Base-by-base conservation (phyloP, 1,140 invertebrate genomes). In the Tetramorium alpestre region DNA sequence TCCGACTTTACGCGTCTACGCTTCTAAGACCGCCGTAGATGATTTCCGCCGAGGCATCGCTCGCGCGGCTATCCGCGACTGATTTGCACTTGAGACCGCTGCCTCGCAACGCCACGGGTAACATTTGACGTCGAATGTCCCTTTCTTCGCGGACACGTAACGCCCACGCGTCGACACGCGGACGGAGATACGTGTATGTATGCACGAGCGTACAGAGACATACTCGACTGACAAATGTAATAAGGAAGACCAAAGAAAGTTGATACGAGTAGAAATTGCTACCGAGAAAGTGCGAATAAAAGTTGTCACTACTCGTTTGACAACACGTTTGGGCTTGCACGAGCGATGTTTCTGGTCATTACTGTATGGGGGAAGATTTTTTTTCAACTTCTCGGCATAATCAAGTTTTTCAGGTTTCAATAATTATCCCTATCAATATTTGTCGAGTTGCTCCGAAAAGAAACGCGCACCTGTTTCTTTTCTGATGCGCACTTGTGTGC, bases 261-360 rank as follows among this genome's bases (percentile, higher is more conserved):
- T 81, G 33, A 67, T 41, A 18, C 25, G 6, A 5, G 10, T 69
- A 78, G 54, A 65, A 65, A 65, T 62, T 65, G 18, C 60, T 65
- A 65, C 76, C 49, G 76, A 78, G 22, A 69, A 49, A 49, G 65
- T 47, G 3, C 18, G 18, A 77, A 78, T 77, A 65, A 65, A 65
- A 65, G 16, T 64, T 47, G 25, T 28, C 22, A 62, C n/a, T 62
- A 33, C n/a, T 58, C n/a, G 54, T 49, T 22, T n/a, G 33, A 18
- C 41, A 33, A 25, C 18, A 28, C 69, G 41, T 65, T 78, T 38
- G 5, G 49, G 28, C 11, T 65, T 33, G 13, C 18, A 67, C 41
- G 25, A 28, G 13, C 8, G 1, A 41, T 33, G 18, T 47, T 11
- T 78, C 10, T 47, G 41, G 11, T 28, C 41, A 49, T 78, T 65